Conservation (phyloP, 2,888 invertebrate species). For the Sinohyriopsis cumingii region DNA sequence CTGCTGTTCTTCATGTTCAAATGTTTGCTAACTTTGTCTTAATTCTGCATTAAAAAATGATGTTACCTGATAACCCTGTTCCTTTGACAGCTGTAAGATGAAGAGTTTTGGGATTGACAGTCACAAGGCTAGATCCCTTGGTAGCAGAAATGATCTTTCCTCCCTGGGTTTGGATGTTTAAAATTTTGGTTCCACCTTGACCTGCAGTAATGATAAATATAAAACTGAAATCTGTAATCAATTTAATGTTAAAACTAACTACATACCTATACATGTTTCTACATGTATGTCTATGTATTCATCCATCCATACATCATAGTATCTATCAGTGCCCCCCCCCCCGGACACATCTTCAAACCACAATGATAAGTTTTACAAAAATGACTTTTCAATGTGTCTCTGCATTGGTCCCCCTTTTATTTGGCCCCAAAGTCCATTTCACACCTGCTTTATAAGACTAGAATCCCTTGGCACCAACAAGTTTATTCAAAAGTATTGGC, state of each 20-base stretch:
- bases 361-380: too few species aligned
- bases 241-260: background rate
- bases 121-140: constrained; percentile 61
- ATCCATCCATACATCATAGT: too few species aligned
- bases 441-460: too few species aligned
- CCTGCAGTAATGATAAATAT: constrained; percentile 22
- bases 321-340: too few species aligned
- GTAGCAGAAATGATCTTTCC: constrained; percentile 63
- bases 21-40: background rate
- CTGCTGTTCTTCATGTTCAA: background rate
- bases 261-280: too few species aligned
- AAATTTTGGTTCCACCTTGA: constrained; percentile 57
- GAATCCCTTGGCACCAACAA: too few species aligned
- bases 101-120: constrained; percentile 68
- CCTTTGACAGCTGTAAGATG: constrained; percentile 67
- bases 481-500: too few species aligned
- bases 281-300: too few species aligned
- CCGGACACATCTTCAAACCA: too few species aligned
- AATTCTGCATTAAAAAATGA: background rate
- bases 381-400: too few species aligned
- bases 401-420: too few species aligned
- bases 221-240: background rate
- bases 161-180: constrained; percentile 67
- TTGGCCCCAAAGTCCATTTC: too few species aligned
- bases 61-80: constrained; percentile 33